Base-by-base conservation (phyloP, 2,888 invertebrate species). In the Ormyrus labotus region DNA sequence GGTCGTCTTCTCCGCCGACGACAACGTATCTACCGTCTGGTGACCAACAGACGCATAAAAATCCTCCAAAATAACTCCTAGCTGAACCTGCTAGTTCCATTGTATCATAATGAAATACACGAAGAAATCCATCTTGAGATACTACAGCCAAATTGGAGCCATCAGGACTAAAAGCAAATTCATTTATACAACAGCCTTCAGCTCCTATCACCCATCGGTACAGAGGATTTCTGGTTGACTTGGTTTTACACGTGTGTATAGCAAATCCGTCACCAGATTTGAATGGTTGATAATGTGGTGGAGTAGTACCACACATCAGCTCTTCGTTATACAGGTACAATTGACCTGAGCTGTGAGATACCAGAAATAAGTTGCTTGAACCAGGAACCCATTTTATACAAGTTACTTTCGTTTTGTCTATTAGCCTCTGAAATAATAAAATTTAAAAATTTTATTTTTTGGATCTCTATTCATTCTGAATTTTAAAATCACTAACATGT, bases 291-390 rank as follows among this genome's bases (percentile, higher is more conserved):
- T 99, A 99, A 89, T 96, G 96, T 1, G 99, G 99, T 74, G 97
- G 94, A 19, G 97, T 94, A 19, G 96, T 95, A 8, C 97, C 96
- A 91, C 98, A 98, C 8, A 95, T 94, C 84, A 98, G 92, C 91
- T 98, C 98, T 92, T 98, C 98, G 91, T 98, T 98, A 92, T 99
- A 99, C 75, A 99, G 94, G 92, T 99, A 99, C 87, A 99, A 94
- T 90, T 98, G 97, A 34, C 99, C 99, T 80, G 98, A 98, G 83
- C 96, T 95, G 91, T 99, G 98, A 71, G 99, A 96, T 80, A 97
- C 97, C 86, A 99, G 93, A 91, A 99, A 99, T 86, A 98, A 93
- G 89, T 97, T 97, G 86, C 96, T 95, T 69, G 98, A 98, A 78
- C 96, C 97, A 34, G 99, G 99, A 85, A 99, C 95, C 99, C 99